These are phyloP conservation scores for Knipowitschia caucasica DNA, from an alignment of 2,797 vertebrate species.

Conservation along the genomic window DNA sequence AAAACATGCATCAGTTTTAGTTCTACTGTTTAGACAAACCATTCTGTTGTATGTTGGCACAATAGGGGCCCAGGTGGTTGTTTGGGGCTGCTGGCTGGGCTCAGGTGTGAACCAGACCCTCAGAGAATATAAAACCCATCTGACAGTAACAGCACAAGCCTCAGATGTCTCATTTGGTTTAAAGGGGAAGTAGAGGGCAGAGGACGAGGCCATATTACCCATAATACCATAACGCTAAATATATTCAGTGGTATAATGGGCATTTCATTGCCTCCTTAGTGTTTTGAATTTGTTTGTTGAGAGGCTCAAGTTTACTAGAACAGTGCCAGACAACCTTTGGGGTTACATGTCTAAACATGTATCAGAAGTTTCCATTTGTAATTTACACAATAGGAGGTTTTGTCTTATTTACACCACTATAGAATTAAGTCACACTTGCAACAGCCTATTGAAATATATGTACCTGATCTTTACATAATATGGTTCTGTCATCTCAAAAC, in stretches of 20 bases:
- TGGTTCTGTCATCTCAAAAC: not conserved
- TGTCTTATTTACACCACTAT: not conserved
- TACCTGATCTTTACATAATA: not conserved
- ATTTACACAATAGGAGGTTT: not conserved
- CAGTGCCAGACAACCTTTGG: not conserved
- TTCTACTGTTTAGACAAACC: not conserved
- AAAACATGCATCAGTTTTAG: not conserved
- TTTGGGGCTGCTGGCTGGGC: not conserved
- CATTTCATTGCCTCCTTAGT: not conserved
- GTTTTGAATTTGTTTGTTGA: not conserved
- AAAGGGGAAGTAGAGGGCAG: not conserved
- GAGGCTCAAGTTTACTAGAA: not conserved
- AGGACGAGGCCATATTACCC: not conserved
- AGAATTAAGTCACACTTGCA: not conserved
- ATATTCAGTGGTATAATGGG: not conserved
- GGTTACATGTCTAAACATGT: not conserved
- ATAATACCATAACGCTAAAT: not conserved
- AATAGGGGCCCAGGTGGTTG: not conserved
- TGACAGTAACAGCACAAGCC: constrained; percentile 1
- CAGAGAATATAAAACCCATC: constrained; percentile 1
- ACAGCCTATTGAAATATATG: not conserved
- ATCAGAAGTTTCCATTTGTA: not conserved
- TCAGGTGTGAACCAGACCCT: constrained; percentile 9
- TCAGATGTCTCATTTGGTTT: constrained; percentile 4
- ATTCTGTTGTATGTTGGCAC: not conserved